These are phyloP conservation scores for Ictidomys tridecemlineatus DNA, from an alignment of 2,113 vertebrate genomes.

Conservation along the genomic window DNA sequence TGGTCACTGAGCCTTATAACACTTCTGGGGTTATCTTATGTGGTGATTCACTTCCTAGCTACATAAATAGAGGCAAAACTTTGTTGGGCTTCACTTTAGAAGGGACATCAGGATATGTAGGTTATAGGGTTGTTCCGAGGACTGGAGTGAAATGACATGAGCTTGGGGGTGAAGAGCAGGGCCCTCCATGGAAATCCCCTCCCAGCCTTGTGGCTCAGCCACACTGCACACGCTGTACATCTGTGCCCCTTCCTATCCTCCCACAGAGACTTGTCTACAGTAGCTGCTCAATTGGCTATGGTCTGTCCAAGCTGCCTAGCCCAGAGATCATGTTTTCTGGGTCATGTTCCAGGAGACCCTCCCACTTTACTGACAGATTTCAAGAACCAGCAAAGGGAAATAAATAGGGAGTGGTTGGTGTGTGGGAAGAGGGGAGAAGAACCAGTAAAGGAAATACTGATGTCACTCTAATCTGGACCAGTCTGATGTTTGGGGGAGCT, in stretches of 20 bases:
- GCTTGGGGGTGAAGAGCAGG: not conserved
- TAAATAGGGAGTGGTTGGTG: not conserved
- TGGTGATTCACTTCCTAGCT: not conserved
- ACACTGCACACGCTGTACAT: not conserved
- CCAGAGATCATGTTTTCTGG: not conserved
- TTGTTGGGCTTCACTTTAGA: not conserved
- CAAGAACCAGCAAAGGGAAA: constrained; percentile 1
- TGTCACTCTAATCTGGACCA: not conserved
- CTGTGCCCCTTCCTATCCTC: not conserved
- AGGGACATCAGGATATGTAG: not conserved
- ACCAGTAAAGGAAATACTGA: not conserved
- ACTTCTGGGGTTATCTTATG: constrained; percentile 2
- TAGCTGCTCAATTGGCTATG: not conserved
- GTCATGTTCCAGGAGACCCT: not conserved
- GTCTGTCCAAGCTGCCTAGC: not conserved
- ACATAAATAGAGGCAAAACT: not conserved
- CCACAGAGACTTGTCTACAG: not conserved
- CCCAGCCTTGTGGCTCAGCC: not conserved
- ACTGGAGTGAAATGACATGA: not conserved
- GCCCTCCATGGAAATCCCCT: not conserved
- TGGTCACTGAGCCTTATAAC: not conserved
- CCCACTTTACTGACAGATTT: not conserved
- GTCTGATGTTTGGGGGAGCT: not conserved
- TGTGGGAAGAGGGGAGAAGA: not conserved
- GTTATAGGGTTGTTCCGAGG: not conserved